Base-by-base conservation (phyloP, 2,888 invertebrate genomes). In the Odontomyia ornata region DNA sequence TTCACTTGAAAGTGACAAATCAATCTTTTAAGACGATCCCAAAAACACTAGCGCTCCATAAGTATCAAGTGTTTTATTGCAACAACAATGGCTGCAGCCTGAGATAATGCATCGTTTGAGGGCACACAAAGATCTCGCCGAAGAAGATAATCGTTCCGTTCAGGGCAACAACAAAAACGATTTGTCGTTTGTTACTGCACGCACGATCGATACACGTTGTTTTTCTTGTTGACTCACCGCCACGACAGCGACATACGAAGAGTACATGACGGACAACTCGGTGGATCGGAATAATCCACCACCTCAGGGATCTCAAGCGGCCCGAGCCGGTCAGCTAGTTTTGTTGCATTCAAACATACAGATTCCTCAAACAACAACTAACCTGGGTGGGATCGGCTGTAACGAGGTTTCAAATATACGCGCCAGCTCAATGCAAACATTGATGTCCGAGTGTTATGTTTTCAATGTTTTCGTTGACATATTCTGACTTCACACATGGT, bases 371-470 rank as follows among this genome's bases (percentile, higher is more conserved):
- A 21, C 30, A 64, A 64, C 30, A 28, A n/a, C 13, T 64, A 15
- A 64, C 64, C 23, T 64, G 64, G 64, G 64, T 64, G 64, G 64
- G 64, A 64, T 64, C 64, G 13, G 64, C 25, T 28, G 5, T 60
- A 60, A 60, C 60, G 64, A 64, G 28, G 64, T 64, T 64, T 64
- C 64, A 64, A 64, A 64, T 64, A 30, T 30, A 30, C 64, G 11
- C 13, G 15, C 9, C 25, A 21, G 60, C 18, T 52, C 52, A 25
- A 7, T 52, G 15, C 52, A 52, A 52, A 52, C 52, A 52, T 15
- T 52, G 7, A 52, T 52, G 52, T 52, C 52, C 52, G 52, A 52
- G 52, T 18, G 18, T 60, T 60, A 13, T 60, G 21, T 60, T 60
- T 60, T 60, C 9, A n/a, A 11, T 21, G 18, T 60, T 21, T 21